Base-by-base conservation (phyloP, 2,888 invertebrate species). In the Hymenopus coronatus region DNA sequence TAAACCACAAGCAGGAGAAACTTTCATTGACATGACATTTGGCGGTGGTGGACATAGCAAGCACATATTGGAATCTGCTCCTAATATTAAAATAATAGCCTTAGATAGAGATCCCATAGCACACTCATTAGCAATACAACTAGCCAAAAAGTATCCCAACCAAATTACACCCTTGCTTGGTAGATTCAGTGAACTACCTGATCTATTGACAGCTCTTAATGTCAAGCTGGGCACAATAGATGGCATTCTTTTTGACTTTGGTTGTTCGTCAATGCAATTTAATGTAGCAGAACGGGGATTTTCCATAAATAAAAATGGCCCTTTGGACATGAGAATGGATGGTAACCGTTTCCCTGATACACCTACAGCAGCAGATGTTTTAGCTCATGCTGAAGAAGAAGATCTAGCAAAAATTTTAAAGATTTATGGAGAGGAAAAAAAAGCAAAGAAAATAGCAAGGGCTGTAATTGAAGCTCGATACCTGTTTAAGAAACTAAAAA, bases 291-390 rank as follows among this genome's bases (percentile, higher is more conserved):
- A 95, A 28, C 94, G 99, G 92, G 99, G 99, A 0, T 99, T 99
- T 93, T 96, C 98, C 12, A 92, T 98, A 0, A 96, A 96, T 86
- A 96, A 96, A 92, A 95, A 98, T 94, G 98, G 98, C 0, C 97
- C 97, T 6, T 94, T 99, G 88, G 99, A 99, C 92, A 99, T 99
- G 99, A 95, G 99, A 92, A 99, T 99, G 99, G 98, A 98, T 94
- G 96, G 96, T 0, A 94, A 94, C 12, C 94, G 96, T 91, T 95
- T 94, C 92, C 95, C 96, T 0, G 94, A 96, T 90, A 95, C 95
- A 91, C 96, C 97, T 12, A 98, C 97, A 70, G 99, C 98, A 4
- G 96, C 97, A 83, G 98, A 99, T 93, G 96, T 99, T 3, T 94
- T 99, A 87, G 97, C 97, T 15, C 95, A 95, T 88, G 95, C 97